A percentile compares a stretch with the other conserved stretches of the same genome.
These are phyloP conservation scores for Myrmecophaga tridactyla DNA, from an alignment of 2,113 vertebrate genomes.

Conservation along the genomic window DNA sequence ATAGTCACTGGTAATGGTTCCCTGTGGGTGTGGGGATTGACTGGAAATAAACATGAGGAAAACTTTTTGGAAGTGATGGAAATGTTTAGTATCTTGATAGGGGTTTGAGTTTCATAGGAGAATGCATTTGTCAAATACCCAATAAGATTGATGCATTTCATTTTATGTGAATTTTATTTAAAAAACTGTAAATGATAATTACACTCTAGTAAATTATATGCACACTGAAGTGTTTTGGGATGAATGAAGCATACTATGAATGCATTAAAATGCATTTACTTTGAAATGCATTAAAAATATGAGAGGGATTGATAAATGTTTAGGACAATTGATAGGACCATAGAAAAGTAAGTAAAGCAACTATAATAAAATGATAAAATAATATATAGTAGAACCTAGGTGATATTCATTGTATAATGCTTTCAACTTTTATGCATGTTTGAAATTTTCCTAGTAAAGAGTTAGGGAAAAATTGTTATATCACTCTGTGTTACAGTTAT, in stretches of 20 bases:
- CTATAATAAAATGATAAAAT: slow-evolving; percentile 9
- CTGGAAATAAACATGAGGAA: neutral
- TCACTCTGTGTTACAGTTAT: neutral
- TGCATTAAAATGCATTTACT: neutral
- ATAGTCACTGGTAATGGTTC: neutral
- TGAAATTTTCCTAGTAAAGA: neutral
- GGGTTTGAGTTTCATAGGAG: neutral
- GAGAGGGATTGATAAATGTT: neutral
- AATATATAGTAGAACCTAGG: neutral
- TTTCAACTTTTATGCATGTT: neutral
- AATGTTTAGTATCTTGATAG: neutral
- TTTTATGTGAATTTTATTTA: too few species aligned
- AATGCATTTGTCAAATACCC: neutral
- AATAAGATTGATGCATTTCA: neutral
- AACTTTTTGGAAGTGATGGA: neutral
- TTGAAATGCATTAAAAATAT: neutral
- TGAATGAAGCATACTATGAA: neutral
- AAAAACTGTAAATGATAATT: neutral
- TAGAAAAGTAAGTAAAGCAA: neutral
- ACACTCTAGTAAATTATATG: neutral
- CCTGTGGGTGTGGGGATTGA: neutral
- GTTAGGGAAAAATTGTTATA: neutral
- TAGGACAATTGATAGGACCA: neutral
- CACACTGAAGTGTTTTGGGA: neutral
- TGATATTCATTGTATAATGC: neutral